Base-by-base conservation (phyloP, 2,113 vertebrate species). In the Vicugna pacos region DNA sequence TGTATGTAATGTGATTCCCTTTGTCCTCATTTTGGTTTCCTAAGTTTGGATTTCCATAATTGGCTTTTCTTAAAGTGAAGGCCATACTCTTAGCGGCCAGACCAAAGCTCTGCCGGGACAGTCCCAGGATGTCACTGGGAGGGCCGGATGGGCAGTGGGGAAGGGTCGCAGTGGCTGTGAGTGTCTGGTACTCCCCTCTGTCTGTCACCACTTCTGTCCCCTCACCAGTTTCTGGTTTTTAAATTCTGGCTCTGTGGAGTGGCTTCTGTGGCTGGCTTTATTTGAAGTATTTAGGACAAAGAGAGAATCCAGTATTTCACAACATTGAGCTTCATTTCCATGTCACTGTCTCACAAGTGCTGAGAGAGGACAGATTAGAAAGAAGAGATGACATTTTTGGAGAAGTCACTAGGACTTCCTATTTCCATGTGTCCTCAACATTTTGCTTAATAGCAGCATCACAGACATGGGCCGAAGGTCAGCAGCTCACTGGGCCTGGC, bases 1-100 rank as follows among this genome's bases (percentile, higher is more conserved):
- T 50, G 67, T 54, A 56, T 54, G 89, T 67, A 42, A 91, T 48
- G 13, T 62, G 81, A 89, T 24, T 76, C 56, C 8, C 32, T 85
- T 89, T 76, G 92, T 69, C 82, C 82, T 96, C 73, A 50, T 93
- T 98, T 91, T 94, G 82, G 60, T 91, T 96, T 84, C 86, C 58
- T 79, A 76, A 89, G 65, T 94, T 91, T 67, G 50, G 42, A 77
- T 82, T 92, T 87, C 70, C 54, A 24, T 67, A 52, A 65, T 0
- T 60, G 69, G 38, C 83, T 87, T 90, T 87, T 96, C 77, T 90
- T 77, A 58, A 94, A 80, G 83, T 64, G 52, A 79, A 89, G 62
- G 72, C 65, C 35, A 26, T 46, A 26, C 22, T 70, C 62, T 52
- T 72, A 75, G 50, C 46, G 26, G 19, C 65, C 8, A 56, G 80